phyloP scores from a whole-genome alignment of 2,888 invertebrate genomes.

The Tipula lateralis region DNA sequence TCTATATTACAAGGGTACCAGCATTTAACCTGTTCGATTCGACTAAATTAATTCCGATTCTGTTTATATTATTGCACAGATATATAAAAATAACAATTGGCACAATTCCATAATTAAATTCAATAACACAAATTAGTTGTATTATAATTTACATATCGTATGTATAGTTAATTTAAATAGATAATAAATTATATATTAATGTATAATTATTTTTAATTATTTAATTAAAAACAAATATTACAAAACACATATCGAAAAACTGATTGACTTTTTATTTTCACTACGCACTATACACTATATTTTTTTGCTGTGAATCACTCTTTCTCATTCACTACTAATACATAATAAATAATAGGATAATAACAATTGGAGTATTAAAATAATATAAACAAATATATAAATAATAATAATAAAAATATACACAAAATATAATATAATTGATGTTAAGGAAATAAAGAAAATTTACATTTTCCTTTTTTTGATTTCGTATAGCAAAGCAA shows the following conservation, averaged over 20 bases:
- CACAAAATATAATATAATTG: background rate
- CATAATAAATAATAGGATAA: background rate
- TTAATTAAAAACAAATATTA: background rate
- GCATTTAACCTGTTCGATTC: background rate
- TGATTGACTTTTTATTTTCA: slow-evolving; percentile 3
- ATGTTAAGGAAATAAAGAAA: background rate
- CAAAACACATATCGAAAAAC: background rate
- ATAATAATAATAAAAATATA: background rate
- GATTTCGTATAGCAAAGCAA: background rate
- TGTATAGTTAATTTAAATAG: background rate
- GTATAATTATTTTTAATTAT: background rate
- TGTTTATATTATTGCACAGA: background rate
- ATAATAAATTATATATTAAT: background rate
- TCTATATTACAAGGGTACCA: background rate
- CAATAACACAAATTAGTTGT: background rate
- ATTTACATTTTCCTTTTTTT: background rate
- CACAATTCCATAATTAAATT: slow-evolving; percentile 27
- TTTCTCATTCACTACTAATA: background rate
- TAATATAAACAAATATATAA: background rate
- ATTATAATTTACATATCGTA: background rate
- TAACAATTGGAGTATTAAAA: background rate
- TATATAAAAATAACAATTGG: slow-evolving; percentile 19
- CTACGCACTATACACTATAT: background rate
- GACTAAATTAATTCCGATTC: background rate
- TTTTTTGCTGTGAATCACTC: background rate